These are phyloP conservation scores for Diorhabda carinulata DNA, from an alignment of 1,140 invertebrate genomes.

Conservation along the genomic window DNA sequence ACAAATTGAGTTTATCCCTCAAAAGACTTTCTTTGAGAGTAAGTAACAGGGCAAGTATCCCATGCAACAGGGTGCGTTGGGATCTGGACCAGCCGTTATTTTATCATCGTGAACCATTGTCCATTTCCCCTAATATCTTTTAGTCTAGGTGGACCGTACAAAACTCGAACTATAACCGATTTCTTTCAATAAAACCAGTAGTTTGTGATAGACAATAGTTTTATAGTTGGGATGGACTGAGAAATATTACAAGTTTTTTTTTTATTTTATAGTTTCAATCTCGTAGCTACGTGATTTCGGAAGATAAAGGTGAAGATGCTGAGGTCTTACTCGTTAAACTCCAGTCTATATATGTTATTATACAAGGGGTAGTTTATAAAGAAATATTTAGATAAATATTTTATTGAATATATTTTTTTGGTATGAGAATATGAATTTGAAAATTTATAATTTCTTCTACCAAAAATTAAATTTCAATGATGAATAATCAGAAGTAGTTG, in stretches of 20 bases:
- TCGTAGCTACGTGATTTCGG: too few species aligned
- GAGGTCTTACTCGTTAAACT: too few species aligned
- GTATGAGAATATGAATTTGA: too few species aligned
- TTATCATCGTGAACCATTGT: slow-evolving; percentile 15
- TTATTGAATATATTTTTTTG: too few species aligned
- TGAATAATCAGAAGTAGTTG: too few species aligned
- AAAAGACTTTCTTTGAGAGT: slow-evolving; percentile 1
- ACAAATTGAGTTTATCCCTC: slow-evolving; percentile 13
- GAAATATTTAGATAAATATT: too few species aligned
- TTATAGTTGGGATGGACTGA: neutral
- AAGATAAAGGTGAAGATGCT: too few species aligned
- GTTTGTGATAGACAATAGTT: slow-evolving; percentile 14
- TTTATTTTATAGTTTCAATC: neutral
- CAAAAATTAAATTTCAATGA: too few species aligned
- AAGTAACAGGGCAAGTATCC: neutral
- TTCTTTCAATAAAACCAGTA: slow-evolving; percentile 20
- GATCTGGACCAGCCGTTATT: slow-evolving; percentile 17
- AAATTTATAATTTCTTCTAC: too few species aligned
- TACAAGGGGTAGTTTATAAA: too few species aligned
- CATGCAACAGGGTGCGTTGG: slow-evolving; percentile 10
- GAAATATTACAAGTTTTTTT: neutral
- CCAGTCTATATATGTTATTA: too few species aligned
- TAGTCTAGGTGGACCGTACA: slow-evolving; percentile 7
- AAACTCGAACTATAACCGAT: slow-evolving; percentile 19
- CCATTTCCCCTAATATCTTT: slow-evolving; percentile 15